Percentiles rank a stretch among this genome's conserved stretches.
phyloP scores from a whole-genome alignment of 2,888 invertebrate genomes.

The Pollenia griseotomentosa region DNA sequence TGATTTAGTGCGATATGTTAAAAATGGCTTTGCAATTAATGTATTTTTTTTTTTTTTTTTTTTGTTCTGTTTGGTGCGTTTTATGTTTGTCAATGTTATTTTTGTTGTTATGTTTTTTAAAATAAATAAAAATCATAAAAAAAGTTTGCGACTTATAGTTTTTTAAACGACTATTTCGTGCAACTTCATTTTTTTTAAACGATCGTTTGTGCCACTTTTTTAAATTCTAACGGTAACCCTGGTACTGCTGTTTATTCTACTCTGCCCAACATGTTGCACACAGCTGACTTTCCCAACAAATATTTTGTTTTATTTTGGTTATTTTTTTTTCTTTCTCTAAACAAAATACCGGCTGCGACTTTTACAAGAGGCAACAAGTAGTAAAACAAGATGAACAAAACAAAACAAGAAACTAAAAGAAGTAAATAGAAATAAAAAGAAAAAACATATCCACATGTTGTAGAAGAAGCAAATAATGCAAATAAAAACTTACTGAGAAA shows the following conservation, averaged over 20 bases:
- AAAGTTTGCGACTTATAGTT: too few species aligned
- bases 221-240: too few species aligned
- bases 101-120: too few species aligned
- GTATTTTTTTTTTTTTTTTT: too few species aligned
- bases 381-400: conserved; percentile 50
- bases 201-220: too few species aligned
- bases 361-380: conserved; percentile 51
- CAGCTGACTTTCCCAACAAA: conserved; percentile 46
- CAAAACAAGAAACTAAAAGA: conserved; percentile 44
- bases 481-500: not conserved
- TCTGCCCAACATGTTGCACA: conserved; percentile 27
- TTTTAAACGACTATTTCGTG: too few species aligned
- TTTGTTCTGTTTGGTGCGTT: too few species aligned
- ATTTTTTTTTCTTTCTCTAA: not conserved
- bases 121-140: too few species aligned
- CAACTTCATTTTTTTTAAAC: too few species aligned
- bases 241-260: not conserved
- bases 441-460: conserved; percentile 31
- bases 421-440: conserved; percentile 43
- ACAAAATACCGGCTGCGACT: not conserved
- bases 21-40: too few species aligned
- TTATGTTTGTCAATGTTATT: too few species aligned
- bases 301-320: not conserved
- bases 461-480: conserved; percentile 11
- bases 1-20: too few species aligned